These are phyloP conservation scores for Entelurus aequoreus DNA, from an alignment of 2,113 vertebrate genomes.

Conservation along the genomic window DNA sequence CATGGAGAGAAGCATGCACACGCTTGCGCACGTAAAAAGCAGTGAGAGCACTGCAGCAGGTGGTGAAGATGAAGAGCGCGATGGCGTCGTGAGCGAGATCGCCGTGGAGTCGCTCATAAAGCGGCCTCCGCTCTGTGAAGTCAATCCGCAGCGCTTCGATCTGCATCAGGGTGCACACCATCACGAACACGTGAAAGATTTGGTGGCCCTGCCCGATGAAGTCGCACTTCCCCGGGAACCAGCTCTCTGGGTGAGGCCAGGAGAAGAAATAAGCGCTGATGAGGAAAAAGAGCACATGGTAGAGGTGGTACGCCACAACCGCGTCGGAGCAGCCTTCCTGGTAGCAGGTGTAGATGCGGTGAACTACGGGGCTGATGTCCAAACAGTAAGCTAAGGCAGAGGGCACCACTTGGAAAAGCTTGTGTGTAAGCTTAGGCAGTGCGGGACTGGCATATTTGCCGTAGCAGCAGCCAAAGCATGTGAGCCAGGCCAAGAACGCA, in stretches of 20 bases:
- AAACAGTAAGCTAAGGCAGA: slow-evolving; percentile 84
- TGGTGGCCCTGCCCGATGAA: slow-evolving; percentile 92
- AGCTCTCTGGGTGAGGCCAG: slow-evolving; percentile 85
- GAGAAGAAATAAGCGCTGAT: slow-evolving; percentile 88
- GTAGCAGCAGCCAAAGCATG: slow-evolving; percentile 89
- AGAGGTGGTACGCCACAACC: slow-evolving; percentile 81
- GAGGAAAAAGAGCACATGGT: slow-evolving; percentile 89
- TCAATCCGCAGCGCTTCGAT: slow-evolving; percentile 87
- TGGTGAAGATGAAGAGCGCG: slow-evolving; percentile 80
- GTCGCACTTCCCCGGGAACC: slow-evolving; percentile 86
- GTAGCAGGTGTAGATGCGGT: slow-evolving; percentile 79
- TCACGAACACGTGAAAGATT: slow-evolving; percentile 88
- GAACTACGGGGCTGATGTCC: slow-evolving; percentile 90
- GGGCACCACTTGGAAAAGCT: slow-evolving; percentile 88
- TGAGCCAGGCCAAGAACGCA: slow-evolving; percentile 85
- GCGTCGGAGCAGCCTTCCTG: slow-evolving; percentile 62
- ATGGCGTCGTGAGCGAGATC: slow-evolving; percentile 78
- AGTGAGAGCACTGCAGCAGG: slow-evolving; percentile 81
- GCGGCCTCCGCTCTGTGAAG: slow-evolving; percentile 74
- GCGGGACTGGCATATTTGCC: slow-evolving; percentile 79
- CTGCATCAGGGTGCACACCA: slow-evolving; percentile 88
- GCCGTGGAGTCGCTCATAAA: slow-evolving; percentile 81
- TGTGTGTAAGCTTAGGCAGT: slow-evolving; percentile 67
- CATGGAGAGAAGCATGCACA: slow-evolving; percentile 70
- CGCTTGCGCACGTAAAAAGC: slow-evolving; percentile 78